Evolutionary conservation across 2,888 invertebrate species (phyloP), one percentile per base, ranked within the genome.

Genomic region (Drosophila nr. medialis): DNA sequence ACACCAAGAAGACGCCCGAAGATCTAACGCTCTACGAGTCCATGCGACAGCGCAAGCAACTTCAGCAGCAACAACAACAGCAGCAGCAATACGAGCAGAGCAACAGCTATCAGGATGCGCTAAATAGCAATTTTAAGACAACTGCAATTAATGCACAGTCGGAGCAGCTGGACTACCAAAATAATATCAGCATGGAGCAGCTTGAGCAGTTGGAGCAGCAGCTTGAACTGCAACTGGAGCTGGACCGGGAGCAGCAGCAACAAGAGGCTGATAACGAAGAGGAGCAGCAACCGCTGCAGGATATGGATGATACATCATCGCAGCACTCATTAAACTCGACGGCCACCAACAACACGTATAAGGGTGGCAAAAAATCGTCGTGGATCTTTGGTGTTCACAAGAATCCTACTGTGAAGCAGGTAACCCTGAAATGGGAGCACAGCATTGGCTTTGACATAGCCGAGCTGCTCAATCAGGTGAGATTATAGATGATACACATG

Each of bases 1-100:
- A 96, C 90, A 97, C 97, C 18, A 96, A 96, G 94, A 96, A 96
- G 66, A 92, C 92, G 8, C 85, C 87, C 0, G 91, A 92, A 61
- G 93, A 93, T 81, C 83, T 93, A 30, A 86, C 91, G 2, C 90
- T 90, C 10, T 93, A 92, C 67, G 93, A 93, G 72, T 90, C 91
- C 7, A 79, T 92, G 77, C 84, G 92, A 4, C 91, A 89, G 78
- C 90, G 92, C 38, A 91, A 87, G 45, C 75, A 83, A 11, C 81
- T 80, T n/a, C 83, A 83, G 15, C 81, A 81, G 27, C 83, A 82
- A 40, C 74, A 79, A n/a, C 78, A 75, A 13, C 70, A 64, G 4
- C 72, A 76, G n/a, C 79, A 75, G 0, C 73, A 78, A 36, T 77
- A 63, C 27, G 74, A 80, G 59, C 72, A 77, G 51, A 70, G 40